Evolutionary conservation across 2,888 invertebrate genomes (phyloP), one percentile per base, ranked within the genome.

Genomic region (Monoplex corrugatus): DNA sequence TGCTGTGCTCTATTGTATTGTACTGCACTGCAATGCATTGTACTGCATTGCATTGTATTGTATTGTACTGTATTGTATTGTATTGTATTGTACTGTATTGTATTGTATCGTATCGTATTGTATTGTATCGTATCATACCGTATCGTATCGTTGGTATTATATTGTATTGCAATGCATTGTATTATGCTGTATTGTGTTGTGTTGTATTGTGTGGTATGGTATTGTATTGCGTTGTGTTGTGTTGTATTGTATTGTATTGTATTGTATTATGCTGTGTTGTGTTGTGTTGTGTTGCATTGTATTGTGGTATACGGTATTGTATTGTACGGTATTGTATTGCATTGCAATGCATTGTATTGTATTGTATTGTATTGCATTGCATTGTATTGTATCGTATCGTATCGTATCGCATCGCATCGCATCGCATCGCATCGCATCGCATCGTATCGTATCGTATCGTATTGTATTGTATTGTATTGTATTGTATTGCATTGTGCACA

Each of bases 371-470:
- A 75, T 75, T 5, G 75, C 75, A 75, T 75, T 19, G 68, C 68
- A 28, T 68, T 28, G 68, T 28, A n/a, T 68, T 28, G 68, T n/a
- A n/a, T 68, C n/a, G 68, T n/a, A n/a, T 68, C n/a, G 68, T n/a
- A n/a, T 68, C n/a, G 68, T n/a, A n/a, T 68, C n/a, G 68, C 68
- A n/a, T 68, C 68, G 68, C 68, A n/a, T 68, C 68, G 68, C 68
- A n/a, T 68, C 68, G 68, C 68, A n/a, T 68, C 68, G 68, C 68
- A n/a, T 68, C 68, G 28, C 68, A n/a, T 68, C 68, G 68, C 68
- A n/a, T 68, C 28, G 68, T 28, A 28, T 68, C 68, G 50, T 50
- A 50, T 50, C 50, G 50, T 35, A 75, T 75, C 68, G 68, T 68
- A 68, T 68, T 28, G 68, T 68, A 68, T 68, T 28, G 68, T 68